A percentile compares a stretch with the other conserved stretches of the same genome.
Evolutionary conservation across 2,888 invertebrate species (phyloP).

Genomic region (Parnassius smintheus): DNA sequence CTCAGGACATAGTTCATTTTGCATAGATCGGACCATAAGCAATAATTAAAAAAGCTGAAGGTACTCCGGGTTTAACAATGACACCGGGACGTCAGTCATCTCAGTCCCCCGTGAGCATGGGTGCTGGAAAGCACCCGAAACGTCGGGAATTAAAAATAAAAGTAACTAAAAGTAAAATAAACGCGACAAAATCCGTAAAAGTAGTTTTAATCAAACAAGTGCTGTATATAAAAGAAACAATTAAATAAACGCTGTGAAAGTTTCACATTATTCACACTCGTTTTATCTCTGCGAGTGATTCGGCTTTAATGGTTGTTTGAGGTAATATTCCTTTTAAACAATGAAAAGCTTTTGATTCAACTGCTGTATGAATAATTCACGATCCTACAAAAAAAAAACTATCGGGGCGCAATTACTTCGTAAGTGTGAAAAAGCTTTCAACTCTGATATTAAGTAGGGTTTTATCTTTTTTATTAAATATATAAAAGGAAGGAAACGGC

Average conservation of each 20-base stretch:
- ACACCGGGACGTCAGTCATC: too few species aligned
- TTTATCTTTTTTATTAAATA: slow-evolving; percentile 2
- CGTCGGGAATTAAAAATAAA: too few species aligned
- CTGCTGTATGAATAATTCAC: slow-evolving; percentile 24
- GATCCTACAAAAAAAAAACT: slow-evolving; percentile 12
- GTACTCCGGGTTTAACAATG: too few species aligned
- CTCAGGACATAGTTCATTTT: too few species aligned
- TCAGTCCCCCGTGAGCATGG: too few species aligned
- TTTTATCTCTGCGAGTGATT: slow-evolving; percentile 20
- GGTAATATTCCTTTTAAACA: slow-evolving; percentile 26
- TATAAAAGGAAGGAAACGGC: too few species aligned
- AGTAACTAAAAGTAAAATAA: too few species aligned
- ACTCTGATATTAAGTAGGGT: background rate
- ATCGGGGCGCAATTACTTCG: slow-evolving; percentile 6
- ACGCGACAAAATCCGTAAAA: too few species aligned
- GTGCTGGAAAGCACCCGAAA: too few species aligned
- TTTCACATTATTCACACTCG: slow-evolving; percentile 9
- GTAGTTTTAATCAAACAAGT: background rate
- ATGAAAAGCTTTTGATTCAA: slow-evolving; percentile 24
- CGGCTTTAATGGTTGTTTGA: slow-evolving; percentile 17
- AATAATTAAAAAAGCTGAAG: too few species aligned
- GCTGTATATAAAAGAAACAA: background rate
- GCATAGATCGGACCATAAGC: too few species aligned
- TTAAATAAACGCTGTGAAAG: background rate
- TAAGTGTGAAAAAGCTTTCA: slow-evolving; percentile 11